Conservation (phyloP, 2,797 vertebrate genomes). For the Delichon dasypus region DNA sequence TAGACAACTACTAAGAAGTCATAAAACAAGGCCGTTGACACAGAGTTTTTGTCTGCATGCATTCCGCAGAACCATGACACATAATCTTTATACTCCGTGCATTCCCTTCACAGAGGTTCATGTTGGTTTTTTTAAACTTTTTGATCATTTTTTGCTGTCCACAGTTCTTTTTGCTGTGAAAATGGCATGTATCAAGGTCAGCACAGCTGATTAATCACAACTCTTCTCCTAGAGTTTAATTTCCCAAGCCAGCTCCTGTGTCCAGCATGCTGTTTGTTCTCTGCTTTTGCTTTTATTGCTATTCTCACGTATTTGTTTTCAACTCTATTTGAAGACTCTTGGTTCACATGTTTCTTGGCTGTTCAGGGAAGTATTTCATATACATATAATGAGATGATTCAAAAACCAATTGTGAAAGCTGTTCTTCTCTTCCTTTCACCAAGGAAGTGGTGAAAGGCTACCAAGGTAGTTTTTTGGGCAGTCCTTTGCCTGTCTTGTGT, state of each 20-base stretch:
- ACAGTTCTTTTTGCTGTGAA: background rate
- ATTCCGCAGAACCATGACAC: background rate
- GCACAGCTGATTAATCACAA: background rate
- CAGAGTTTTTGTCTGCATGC: background rate
- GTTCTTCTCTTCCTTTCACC: background rate
- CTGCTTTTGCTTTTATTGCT: slow-evolving; percentile 1
- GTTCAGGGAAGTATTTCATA: background rate
- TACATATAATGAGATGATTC: background rate
- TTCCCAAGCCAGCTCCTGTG: background rate
- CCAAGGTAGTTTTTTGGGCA: background rate
- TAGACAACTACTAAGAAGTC: background rate
- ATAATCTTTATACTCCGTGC: background rate
- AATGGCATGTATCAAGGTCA: background rate
- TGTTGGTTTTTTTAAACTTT: background rate
- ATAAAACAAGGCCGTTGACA: background rate
- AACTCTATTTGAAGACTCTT: background rate
- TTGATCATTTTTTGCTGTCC: background rate
- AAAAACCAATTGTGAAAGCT: background rate
- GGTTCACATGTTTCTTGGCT: background rate
- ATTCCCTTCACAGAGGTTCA: background rate
- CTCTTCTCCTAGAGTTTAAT: background rate
- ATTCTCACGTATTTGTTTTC: background rate
- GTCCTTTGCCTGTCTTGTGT: background rate
- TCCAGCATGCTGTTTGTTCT: background rate
- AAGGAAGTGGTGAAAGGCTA: too few species aligned